Evolutionary conservation across 2,113 vertebrate genomes (phyloP), one percentile per base, ranked within the genome.

Genomic region (Onychostoma macrolepis): DNA sequence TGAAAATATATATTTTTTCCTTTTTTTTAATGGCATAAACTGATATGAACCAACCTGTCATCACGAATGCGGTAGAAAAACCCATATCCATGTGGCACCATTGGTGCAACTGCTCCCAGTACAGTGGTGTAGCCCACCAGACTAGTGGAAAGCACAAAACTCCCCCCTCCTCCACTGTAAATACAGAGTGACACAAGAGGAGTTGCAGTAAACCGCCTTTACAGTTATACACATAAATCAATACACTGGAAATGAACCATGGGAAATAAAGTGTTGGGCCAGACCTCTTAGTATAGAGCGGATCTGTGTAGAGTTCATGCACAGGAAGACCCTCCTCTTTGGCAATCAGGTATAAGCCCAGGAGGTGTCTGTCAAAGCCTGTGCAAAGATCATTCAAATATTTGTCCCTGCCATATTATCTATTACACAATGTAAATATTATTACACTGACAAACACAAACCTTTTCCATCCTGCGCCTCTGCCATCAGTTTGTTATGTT

Each of bases 351-450:
- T 94, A 95, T 45, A 99, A 94, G 58, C 98, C 98, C 77, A 99
- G 90, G 33, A 99, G 96, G 90, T 99, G 97, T 81, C 98, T 95
- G 92, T 99, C 98, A 95, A 99, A 98, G 79, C 98, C 98, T 99
- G 30, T 56, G 75, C 26, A 56, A 33, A 71, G 26, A 17, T 36
- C 30, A 58, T 38, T 67, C 11, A 58, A 26, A 24, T 28, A 69
- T 21, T 3, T 28, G 19, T 77, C 19, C 69, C 6, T 15, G 21
- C 2, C 17, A 33, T 43, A 75, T 48, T 7, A 45, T 28, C n/a
- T 4, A 26, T 45, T 2, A 76, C 74, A 45, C 50, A 69, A 71
- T 43, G 45, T 80, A 76, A 76, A 63, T 43, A 61, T 58, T n/a
- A 17, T 24, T 2, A 80, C 24, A 72, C 3, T 48, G 26, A 12